Evolutionary conservation across 2,888 invertebrate species (phyloP), one percentile per base, ranked within the genome.

Genomic region (Tetranychus truncatus): DNA sequence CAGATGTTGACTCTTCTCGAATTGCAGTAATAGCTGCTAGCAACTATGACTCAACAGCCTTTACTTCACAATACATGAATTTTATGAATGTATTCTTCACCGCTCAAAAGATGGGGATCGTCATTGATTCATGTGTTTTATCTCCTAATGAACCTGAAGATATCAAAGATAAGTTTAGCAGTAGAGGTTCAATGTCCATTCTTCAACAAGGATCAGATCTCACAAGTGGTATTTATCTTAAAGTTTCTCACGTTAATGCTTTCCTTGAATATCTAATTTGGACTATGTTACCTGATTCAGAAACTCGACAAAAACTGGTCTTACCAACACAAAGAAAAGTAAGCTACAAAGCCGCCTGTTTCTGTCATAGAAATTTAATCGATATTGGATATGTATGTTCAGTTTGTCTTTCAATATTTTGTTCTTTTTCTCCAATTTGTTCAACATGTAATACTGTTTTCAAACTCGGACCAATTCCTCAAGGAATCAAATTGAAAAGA

Each of bases 31-130:
- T 96, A 0, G 93, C 95, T 0, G 93, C 93, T 18, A 91, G 94
- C 82, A 89, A 90, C 55, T 92, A 93, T 46, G 82, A 91, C 34
- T 65, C 71, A 44, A 77, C 77, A 21, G 75, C 77, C 45, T 80
- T 91, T 6, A 91, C 92, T 0, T 91, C 91, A 0, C 96, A 97
- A 82, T 97, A 99, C 81, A 95, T 97, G 88, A 94, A 93, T 81
- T 94, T 95, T 80, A 97, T 97, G 95, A 97, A 97, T 82, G 91
- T 92, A 2, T 95, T 97, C 83, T 96, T 97, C 81, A 93, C 96
- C 3, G 94, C 96, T 1, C 93, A 91, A 83, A 91, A 91, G 84
- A 84, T 85, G 83, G 74, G 90, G 84, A 89, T 95, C 69, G 86
- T 91, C 7, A 87, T 96, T 72, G 96, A 96, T 84, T 92, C 94